phyloP scores from a whole-genome alignment of 2,888 invertebrate genomes.

The Eristalinus aeneus region DNA sequence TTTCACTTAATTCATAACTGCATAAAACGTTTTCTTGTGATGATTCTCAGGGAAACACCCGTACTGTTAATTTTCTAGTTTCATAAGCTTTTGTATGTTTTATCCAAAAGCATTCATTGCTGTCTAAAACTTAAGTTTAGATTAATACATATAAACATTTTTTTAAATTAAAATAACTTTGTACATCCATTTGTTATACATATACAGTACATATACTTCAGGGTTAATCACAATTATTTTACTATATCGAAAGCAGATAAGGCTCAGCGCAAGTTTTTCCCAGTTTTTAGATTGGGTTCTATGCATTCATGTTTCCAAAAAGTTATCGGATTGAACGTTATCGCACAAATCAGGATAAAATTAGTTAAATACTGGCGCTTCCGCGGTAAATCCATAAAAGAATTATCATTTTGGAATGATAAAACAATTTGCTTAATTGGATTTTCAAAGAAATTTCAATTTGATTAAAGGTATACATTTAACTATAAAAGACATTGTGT shows the following conservation, averaged over 20 bases:
- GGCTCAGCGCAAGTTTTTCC: background rate
- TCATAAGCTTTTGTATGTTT: too few relatives aligned
- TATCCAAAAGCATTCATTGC: too few relatives aligned
- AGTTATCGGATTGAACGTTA: constrained; percentile 3
- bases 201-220: background rate
- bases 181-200: too few relatives aligned
- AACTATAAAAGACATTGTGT: constrained; percentile 10
- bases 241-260: background rate
- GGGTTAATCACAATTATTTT: background rate
- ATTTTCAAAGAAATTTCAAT: constrained; percentile 23
- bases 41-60: too few relatives aligned
- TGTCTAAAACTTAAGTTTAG: too few relatives aligned
- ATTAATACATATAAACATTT: too few relatives aligned
- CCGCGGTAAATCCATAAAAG: constrained; percentile 16
- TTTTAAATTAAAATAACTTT: too few relatives aligned
- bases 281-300: background rate
- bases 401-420: constrained; percentile 12
- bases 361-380: constrained; percentile 6
- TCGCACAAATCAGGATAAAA: constrained; percentile 10
- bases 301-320: background rate
- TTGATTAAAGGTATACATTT: background rate
- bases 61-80: too few relatives aligned
- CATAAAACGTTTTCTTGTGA: too few relatives aligned
- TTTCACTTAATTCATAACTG: too few relatives aligned
- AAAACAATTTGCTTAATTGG: background rate